Conservation (phyloP, 2,797 vertebrate genomes). For the Macrochelys suwanniensis region DNA sequence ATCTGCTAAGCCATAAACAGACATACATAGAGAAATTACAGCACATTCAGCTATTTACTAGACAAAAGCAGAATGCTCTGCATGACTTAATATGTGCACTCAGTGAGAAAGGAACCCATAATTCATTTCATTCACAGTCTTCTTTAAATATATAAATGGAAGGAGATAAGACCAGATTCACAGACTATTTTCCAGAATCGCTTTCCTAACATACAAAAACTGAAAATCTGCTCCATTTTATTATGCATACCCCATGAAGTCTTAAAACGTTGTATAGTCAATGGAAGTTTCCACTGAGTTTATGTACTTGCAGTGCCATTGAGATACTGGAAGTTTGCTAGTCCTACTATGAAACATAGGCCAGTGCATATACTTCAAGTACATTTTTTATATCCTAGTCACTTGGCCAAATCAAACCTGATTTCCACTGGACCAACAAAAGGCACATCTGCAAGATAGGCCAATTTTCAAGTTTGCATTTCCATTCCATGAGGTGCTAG, state of each 20-base stretch:
- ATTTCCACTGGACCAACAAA: neutral
- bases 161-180: neutral
- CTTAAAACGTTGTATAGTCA: neutral
- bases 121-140: neutral
- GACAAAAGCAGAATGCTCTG: neutral
- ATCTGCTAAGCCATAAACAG: neutral
- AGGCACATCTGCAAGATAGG: neutral
- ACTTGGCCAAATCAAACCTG: neutral
- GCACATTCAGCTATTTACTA: neutral
- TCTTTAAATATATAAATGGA: neutral
- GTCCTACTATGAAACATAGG: neutral
- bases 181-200: neutral
- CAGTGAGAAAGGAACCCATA: neutral
- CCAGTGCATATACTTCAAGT: neutral
- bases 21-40: neutral
- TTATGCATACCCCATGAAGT: neutral
- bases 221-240: neutral
- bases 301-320: accelerated
- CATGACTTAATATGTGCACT: neutral
- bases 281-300: neutral
- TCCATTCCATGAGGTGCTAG: neutral
- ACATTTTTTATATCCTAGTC: neutral
- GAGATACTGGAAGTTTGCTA: neutral
- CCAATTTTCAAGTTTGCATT: neutral
- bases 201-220: neutral